Base-by-base conservation (phyloP, 2,113 vertebrate genomes). In the Ursus arctos region DNA sequence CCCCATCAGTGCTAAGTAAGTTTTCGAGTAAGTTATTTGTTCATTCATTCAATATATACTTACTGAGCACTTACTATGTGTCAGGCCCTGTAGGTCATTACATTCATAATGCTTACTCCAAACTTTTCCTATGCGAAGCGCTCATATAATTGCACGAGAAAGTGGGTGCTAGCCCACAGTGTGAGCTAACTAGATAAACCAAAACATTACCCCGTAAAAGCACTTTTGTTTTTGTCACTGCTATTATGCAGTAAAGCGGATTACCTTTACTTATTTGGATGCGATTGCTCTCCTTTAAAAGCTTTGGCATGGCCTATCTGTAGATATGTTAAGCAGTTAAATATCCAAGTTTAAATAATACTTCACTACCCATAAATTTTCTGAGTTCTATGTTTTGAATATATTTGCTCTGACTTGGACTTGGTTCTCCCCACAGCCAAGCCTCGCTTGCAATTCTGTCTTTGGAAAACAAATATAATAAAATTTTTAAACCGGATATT, bases 271-370 rank as follows among this genome's bases (percentile, higher is more conserved):
- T 36, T 49, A 43, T 19, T 24, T 72, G 69, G 40, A 88, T 88
- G 16, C 65, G 71, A 84, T 84, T 16, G 51, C 59, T 79, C n/a
- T 31, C 31, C 13, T 51, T 77, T 86, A 79, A 94, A 84, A 2
- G 31, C 53, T 92, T 72, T 84, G 53, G 79, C 89, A 59, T n/a
- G 12, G 47, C 80, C 72, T 67, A 59, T 86, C 26, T 87, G 85
- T 43, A 74, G 49, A 28, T 81, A 67, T 67, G 90, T 96, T 21
- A 59, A 76, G 63, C 84, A 90, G 57, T 59, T 82, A 82, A 93
- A 95, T 43, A 91, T 36, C 57, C 65, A 89, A 82, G 49, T 51
- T 87, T 93, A 97, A 96, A 86, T 9, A 77, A 36, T 57, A 81
- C 28, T 49, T 72, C 10, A 93, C 85, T 87, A 90, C 31, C 63